phyloP scores from a whole-genome alignment of 2,113 vertebrate species.

The Mormoops blainvillei region DNA sequence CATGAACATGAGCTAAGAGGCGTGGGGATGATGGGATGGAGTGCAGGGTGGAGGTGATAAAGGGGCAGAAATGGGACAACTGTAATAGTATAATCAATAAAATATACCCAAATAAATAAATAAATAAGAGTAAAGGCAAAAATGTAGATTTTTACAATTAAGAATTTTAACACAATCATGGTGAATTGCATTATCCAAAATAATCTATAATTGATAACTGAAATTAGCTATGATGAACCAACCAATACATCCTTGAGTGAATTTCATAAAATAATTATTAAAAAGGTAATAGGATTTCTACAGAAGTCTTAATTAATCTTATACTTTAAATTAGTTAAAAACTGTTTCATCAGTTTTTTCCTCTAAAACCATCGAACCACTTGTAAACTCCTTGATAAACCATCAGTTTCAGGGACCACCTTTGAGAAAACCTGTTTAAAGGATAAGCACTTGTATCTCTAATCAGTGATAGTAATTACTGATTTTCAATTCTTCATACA shows the following conservation, averaged over 20 bases:
- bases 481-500: background rate
- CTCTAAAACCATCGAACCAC: background rate
- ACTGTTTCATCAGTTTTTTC: background rate
- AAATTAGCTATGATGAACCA: background rate
- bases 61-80: too few species aligned
- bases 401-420: background rate
- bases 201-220: background rate
- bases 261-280: background rate
- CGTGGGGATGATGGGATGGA: too few species aligned
- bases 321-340: conserved; percentile 27
- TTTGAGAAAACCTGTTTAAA: conserved; percentile 1
- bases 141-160: background rate
- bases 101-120: too few species aligned
- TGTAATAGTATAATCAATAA: too few species aligned
- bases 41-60: too few species aligned
- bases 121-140: background rate
- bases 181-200: background rate
- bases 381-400: background rate
- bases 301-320: background rate
- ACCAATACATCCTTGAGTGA: background rate
- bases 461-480: background rate
- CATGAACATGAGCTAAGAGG: too few species aligned
- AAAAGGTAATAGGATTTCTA: background rate
- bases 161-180: background rate
- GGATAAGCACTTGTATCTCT: background rate